Conservation (phyloP, 2,113 vertebrate species). For the Donacobius atricapilla region DNA sequence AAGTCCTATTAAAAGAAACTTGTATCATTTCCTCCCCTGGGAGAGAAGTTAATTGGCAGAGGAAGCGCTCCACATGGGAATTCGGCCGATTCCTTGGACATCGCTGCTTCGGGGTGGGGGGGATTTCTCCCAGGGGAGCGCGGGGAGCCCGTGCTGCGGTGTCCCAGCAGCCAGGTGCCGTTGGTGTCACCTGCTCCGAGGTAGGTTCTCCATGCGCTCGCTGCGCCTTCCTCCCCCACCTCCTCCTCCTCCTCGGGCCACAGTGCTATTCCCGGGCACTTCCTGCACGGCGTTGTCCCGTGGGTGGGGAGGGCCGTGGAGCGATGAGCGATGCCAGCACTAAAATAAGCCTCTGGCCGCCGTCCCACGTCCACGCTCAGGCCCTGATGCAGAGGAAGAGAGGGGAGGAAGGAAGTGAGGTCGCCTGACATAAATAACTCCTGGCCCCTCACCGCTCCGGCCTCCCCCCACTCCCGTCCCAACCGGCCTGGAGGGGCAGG, state of each 20-base stretch:
- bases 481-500: background rate
- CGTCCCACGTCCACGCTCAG: background rate
- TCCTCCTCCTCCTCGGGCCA: background rate
- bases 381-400: background rate
- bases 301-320: background rate
- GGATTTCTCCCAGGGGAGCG: background rate
- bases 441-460: background rate
- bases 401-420: background rate
- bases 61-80: background rate
- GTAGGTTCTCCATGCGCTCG: background rate
- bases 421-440: background rate
- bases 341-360: background rate
- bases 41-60: background rate
- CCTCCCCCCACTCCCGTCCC: background rate
- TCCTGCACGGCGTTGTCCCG: background rate
- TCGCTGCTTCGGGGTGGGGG: background rate
- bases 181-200: background rate
- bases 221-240: background rate
- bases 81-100: background rate
- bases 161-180: background rate
- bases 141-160: background rate
- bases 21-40: background rate
- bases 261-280: background rate
- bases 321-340: background rate
- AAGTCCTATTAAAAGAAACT: constrained; percentile 53